Base-by-base conservation (phyloP, 2,113 vertebrate genomes). In the Bathybates hornii region DNA sequence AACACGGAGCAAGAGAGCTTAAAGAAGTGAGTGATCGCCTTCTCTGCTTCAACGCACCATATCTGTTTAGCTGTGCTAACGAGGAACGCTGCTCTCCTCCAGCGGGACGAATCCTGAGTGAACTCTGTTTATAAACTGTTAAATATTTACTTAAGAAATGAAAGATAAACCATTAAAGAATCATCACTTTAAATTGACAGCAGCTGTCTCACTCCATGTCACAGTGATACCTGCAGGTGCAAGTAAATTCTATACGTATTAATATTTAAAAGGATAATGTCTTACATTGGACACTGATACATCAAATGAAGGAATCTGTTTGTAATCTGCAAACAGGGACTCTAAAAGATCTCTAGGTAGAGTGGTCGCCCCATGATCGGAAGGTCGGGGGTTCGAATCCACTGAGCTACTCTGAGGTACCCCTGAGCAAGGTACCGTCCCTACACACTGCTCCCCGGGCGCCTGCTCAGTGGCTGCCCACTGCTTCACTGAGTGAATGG, bases 1-100 rank as follows among this genome's bases (percentile, higher is more conserved):
- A 99, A 98, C 86, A 96, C 94, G 0, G 98, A 99, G 88, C 97
- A 98, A 27, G 98, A 99, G 54, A 96, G 83, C 24, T 94, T 99
- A 92, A 99, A 97, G 83, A 98, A 95, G 99, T 99, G 54, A 92
- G 91, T 45, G 10, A n/a, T 63, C 14, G 3, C 5, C 12, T 59
- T 34, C 32, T 83, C 11, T 53, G 13, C 17, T 61, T 16, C 45
- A 13, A 27, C 1, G 9, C 10, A 16, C 1, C 7, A 3, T 2
- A 48, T 71, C 61, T 0, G 34, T 66, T 66, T 36, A 19, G 32
- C 36, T 14, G 36, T 41, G 63, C 36, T 0, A 41, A 24, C 1
- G 2, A 41, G 63, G 36, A 41, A 41, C 11, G 7, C 63, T 2
- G 34, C 38, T 71, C 5, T 41, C 12, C 13, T 45, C 12, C 66